Base-by-base conservation (phyloP, 1,140 invertebrate species). In the Sinonovacula constricta region DNA sequence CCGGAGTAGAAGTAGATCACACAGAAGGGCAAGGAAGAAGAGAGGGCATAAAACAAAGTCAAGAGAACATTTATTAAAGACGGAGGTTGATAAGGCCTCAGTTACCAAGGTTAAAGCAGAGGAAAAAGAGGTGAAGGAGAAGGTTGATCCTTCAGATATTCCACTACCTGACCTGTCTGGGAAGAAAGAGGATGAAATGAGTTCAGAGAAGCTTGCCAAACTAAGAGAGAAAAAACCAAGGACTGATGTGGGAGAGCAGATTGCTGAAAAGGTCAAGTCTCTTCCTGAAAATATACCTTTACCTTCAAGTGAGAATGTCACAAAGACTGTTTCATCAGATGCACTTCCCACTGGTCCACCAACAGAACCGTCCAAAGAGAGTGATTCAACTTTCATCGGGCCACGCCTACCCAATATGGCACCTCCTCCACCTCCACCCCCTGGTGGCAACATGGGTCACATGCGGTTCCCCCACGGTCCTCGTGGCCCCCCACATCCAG, bases 1-100 rank as follows among this genome's bases (percentile, higher is more conserved):
- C 22, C 81, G 83, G 33, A 83, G 82, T 49, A 74, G 85, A 75
- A 83, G 79, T 53, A 66, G 83, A 57, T 85, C 85, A 67, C 81
- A 83, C 57, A 68, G 71, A 49, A 79, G 71, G 30, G 68, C 69
- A 24, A 69, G 74, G 53, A 66, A 79, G 39, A 66, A 75, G 36
- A 67, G 76, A 53, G 59, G 54, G 39, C 68, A 59, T 33, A 69
- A 34, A 75, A 79, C 63, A 36, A 57, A 1, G 18, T 10, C 36
- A 31, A 36, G 5, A 45, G 33, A 66, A 24, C 63, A 65, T 51
- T 4, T 69, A n/a, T 78, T 66, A 22, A n/a, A 7, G 0, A 18
- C 36, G 15, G 22, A 59, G 7, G 30, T 54, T 33, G 75, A 78
- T n/a, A 69, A 63, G 45, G 39, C 22, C 5, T 31, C 30, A 34